phyloP scores from a whole-genome alignment of 2,888 invertebrate genomes.

The Silvanus unidentatus region DNA sequence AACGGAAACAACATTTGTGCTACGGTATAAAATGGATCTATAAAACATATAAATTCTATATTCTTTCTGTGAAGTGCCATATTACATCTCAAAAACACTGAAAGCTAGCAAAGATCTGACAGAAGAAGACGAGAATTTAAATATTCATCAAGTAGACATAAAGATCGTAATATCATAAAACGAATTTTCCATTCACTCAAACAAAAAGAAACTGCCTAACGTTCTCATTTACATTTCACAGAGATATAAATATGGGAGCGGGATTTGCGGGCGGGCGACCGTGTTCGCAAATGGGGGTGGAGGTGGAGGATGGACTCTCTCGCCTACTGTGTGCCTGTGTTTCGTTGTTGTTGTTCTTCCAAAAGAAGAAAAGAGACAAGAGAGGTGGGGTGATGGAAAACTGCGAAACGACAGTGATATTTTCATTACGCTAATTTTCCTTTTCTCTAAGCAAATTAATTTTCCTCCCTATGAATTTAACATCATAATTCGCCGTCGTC shows the following conservation, averaged over 20 bases:
- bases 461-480: constrained; percentile 8
- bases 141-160: constrained; percentile 45
- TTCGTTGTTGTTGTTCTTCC: no score
- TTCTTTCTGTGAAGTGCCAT: constrained; percentile 39
- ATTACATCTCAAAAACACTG: constrained; percentile 32
- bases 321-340: no score
- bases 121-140: constrained; percentile 36
- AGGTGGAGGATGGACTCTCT: no score
- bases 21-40: constrained; percentile 32
- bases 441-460: constrained; percentile 35
- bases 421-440: constrained; percentile 41
- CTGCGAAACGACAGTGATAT: constrained; percentile 38
- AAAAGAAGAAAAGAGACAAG: no score
- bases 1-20: constrained; percentile 27
- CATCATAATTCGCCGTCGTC: constrained; percentile 1
- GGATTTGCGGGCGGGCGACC: no score
- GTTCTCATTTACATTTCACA: constrained; percentile 36
- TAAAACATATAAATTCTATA: constrained; percentile 40
- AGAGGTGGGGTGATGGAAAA: background rate
- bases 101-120: constrained; percentile 34
- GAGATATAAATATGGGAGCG: constrained; percentile 11
- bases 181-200: constrained; percentile 44
- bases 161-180: constrained; percentile 45
- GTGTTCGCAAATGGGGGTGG: no score
- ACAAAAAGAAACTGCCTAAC: constrained; percentile 32